Base-by-base conservation (phyloP, 2,888 invertebrate species). In the Agonopterix heracliana region DNA sequence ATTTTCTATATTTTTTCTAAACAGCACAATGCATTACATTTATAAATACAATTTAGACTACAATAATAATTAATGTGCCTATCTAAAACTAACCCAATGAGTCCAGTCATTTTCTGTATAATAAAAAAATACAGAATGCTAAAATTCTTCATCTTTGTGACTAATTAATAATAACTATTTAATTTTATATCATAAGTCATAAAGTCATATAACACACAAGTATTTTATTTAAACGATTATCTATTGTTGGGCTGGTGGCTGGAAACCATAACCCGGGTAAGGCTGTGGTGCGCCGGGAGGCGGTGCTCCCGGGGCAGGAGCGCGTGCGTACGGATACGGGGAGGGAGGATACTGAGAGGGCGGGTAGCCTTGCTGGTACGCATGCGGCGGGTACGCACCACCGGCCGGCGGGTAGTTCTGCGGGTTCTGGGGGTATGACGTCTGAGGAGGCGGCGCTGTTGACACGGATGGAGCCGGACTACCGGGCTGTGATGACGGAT, bases 261-360 rank as follows among this genome's bases (percentile, higher is more conserved):
- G 95, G 71, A 94, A 95, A 46, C 94, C 92, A 71, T 95, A 95
- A 40, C 94, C 93, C 7, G 91, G 92, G 71, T 95, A 95, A 52
- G 93, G 92, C 57, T 94, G 93, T 5, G 94, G 91, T 7, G 91
- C 93, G 14, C 92, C 93, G 3, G 92, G 93, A 54, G 93, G 93
- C 2, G 93, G 93, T 4, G 91, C 92, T 1, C 91, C 91, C 2
- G 91, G 90, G 1, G 92, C 91, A 0, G 92, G 91, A 3, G 90
- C 90, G 3, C 91, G 87, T 1, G 90, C 88, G 52, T 90, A 89
- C 0, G 86, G 90, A 54, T 91, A 91, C 0, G 90, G 90, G 5
- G 90, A 86, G 8, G 90, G 90, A 50, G 91, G 91, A 71, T 90
- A 79, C 74, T 91, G 83, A 59, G 90, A 74, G 57, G 90, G 78